Evolutionary conservation across 92 coral and sea anemone genomes (phyloP), one percentile per base, ranked within the genome.

Genomic region (Epizoanthus stellaris): DNA sequence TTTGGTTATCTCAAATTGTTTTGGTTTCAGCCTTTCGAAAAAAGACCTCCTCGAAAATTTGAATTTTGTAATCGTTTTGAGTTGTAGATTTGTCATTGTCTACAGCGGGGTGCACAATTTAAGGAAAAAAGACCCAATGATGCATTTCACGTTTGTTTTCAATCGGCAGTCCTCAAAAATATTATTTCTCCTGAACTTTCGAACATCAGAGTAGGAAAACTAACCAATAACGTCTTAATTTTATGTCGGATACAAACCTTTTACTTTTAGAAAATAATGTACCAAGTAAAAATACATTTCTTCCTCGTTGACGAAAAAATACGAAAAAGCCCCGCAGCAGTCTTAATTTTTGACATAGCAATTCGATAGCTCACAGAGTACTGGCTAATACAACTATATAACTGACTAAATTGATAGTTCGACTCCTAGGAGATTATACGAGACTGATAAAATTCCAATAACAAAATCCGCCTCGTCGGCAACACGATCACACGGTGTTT

Each of bases 81-180:
- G 83, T 79, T n/a, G 83, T 79, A 79, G 65, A 79, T 79, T 69
- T 77, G 56, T 77, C 25, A 77, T 77, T 77, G 60, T 79, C 83
- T 79, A 17, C 83, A 64, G 83, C 83, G 69, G 83, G 83, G 83
- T 61, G 83, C 57, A 21, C 60, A 79, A 49, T 79, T 79, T 79
- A 62, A 21, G 43, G 10, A 63, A 79, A 76, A 79, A 76, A 79
- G 62, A 47, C 14, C 57, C 83, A 79, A 36, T 63, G 72, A 79
- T 19, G 72, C 83, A 79, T 79, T 79, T 62, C 83, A 43, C n/a
- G 59, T 63, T 63, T 45, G 72, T 79, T 79, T 20, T 43, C 38
- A 42, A 17, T 62, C 58, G 39, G 14, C 60, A 13, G 83, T 42
- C 34, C 23, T 20, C 66, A 62, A 77, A 77, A 79, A 79, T 19